These are phyloP conservation scores for Notothenia rossii DNA, from an alignment of 2,113 vertebrate species.

Conservation along the genomic window DNA sequence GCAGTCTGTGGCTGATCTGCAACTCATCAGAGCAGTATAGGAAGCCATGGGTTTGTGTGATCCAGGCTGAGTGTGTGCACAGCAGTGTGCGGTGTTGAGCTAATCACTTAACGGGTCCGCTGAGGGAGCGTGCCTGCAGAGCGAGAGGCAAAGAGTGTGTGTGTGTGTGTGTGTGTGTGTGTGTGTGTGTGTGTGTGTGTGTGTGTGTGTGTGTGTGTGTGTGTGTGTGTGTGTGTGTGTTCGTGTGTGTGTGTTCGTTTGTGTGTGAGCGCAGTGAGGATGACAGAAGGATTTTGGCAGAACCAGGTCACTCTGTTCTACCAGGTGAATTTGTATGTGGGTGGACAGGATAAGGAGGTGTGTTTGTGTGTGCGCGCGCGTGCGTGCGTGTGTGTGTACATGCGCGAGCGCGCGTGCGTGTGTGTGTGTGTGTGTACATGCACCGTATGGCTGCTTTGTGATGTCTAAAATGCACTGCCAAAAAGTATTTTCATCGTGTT, in stretches of 20 bases:
- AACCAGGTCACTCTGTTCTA: conserved; percentile 81
- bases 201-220: too few relatives aligned
- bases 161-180: conserved; percentile 4
- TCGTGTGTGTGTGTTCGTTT: background rate
- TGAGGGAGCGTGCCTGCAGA: conserved; percentile 44
- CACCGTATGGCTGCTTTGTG: conserved; percentile 9
- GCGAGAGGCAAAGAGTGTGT: conserved; percentile 16
- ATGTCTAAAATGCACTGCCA: conserved; percentile 32
- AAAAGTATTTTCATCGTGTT: background rate
- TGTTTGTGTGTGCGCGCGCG: conserved; percentile 27
- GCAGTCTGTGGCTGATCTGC: conserved; percentile 36
- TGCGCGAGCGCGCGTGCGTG: too few relatives aligned
- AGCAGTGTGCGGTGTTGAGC: conserved; percentile 38
- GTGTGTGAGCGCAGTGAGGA: conserved; percentile 18
- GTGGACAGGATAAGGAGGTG: conserved; percentile 61
- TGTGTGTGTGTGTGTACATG: background rate
- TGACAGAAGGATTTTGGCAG: conserved; percentile 82
- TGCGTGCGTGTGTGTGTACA: background rate
- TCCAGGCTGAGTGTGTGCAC: conserved; percentile 9
- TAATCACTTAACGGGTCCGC: conserved; percentile 71
- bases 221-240: too few relatives aligned
- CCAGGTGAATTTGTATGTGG: conserved; percentile 71
- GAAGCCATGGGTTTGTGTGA: conserved; percentile 40
- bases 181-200: conserved; percentile 21
- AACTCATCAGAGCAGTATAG: conserved; percentile 29